Evolutionary conservation across 2,797 vertebrate species (phyloP), one percentile per base, ranked within the genome.

Genomic region (Taenioides sp.): DNA sequence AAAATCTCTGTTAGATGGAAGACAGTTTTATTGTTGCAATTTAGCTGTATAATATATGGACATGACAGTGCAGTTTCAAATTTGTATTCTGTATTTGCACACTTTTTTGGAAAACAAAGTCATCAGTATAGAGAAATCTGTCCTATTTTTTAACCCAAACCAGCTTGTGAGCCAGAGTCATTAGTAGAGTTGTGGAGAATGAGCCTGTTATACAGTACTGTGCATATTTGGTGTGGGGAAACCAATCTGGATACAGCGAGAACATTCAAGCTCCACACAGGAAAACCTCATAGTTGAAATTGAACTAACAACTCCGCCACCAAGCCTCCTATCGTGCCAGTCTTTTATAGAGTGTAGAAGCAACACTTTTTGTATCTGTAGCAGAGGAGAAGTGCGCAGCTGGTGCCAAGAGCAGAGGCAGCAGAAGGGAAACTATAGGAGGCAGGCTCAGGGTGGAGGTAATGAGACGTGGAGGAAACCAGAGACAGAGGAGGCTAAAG

Each of bases 371-470:
- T 61, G 75, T 65, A 82, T 88, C 77, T 74, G 76, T 85, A 67
- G 82, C 69, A 17, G 55, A 5, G 9, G 22, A 17, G 43, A 7
- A 18, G 62, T 72, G 75, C 83, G 73, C 88, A 76, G 83, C 80
- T 81, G 84, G 75, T 87, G 88, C 80, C 83, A 70, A 70, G 74
- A 79, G 80, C 61, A 10, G 74, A 74, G 80, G 81, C 84, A 87
- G 78, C 63, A 84, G 43, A 80, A 57, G 61, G 43, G 49, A 57
- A 73, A 67, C 67, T 76, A 37, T n/a, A 28, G 65, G 69, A 69
- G 72, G 17, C 64, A 79, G 54, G 11, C 12, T 0, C 47, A 72
- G 69, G 70, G 76, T 65, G 79, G 72, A 17, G 14, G 47, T 73
- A 84, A 86, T 80, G 73, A 87, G 75, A 55, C 43, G 12, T 75